These are phyloP conservation scores for Gastracanthus pulcherrimus DNA, from an alignment of 2,888 invertebrate species.

Conservation along the genomic window DNA sequence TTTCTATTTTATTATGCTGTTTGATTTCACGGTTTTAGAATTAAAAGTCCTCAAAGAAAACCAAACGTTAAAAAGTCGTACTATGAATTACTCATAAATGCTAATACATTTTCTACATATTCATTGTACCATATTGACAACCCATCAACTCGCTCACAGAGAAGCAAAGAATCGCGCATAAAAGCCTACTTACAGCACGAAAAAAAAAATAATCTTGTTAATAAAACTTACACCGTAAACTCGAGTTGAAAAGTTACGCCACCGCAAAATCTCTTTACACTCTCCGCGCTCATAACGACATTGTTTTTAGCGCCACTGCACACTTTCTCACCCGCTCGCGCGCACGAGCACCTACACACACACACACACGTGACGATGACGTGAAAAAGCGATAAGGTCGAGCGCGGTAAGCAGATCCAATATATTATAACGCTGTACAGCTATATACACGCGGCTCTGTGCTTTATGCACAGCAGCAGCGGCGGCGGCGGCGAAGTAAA, in stretches of 20 bases:
- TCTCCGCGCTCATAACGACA: not conserved
- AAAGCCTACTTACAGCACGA: not conserved
- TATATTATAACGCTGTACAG: conserved; percentile 28
- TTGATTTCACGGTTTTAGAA: no score
- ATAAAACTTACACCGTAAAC: not conserved
- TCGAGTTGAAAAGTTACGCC: not conserved
- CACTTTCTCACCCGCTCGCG: not conserved
- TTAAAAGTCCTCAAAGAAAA: no score
- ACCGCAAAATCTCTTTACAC: not conserved
- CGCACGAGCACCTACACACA: not conserved
- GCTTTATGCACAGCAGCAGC: conserved; percentile 16
- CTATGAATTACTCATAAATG: no score
- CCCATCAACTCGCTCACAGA: not conserved
- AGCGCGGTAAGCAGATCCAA: conserved; percentile 38
- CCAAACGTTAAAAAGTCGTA: no score
- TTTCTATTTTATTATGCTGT: no score
- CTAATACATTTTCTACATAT: no score
- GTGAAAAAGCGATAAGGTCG: conserved; percentile 32
- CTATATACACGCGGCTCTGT: no score
- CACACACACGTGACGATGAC: not conserved
- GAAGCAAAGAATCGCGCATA: not conserved
- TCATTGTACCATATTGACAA: no score
- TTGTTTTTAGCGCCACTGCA: not conserved
- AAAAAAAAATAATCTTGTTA: not conserved
- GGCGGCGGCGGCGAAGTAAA: no score